phyloP scores from a whole-genome alignment of 2,888 invertebrate species.

The Eupithecia vulgata region DNA sequence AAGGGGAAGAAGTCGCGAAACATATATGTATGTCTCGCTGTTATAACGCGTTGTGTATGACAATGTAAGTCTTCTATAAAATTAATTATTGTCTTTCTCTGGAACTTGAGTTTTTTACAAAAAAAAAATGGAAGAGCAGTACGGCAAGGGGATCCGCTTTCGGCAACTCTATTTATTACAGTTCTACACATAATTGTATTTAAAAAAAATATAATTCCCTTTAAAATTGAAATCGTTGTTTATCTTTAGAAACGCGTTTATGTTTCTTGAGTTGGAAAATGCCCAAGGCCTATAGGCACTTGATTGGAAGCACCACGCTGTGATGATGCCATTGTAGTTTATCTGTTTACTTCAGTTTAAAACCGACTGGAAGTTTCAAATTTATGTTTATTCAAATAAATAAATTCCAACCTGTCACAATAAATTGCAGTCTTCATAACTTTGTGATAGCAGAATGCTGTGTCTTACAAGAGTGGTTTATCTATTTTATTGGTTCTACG shows the following conservation, averaged over 20 bases:
- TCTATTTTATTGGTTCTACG: not conserved
- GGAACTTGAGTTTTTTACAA: not conserved
- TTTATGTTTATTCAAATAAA: not conserved
- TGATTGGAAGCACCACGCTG: conserved; percentile 10
- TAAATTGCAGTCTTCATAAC: conserved; percentile 6
- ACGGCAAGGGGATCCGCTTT: too few relatives aligned
- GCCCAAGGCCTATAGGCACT: not conserved
- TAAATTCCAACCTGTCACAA: not conserved
- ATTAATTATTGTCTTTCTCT: not conserved
- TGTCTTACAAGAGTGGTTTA: conserved; percentile 1
- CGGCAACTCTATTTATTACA: too few relatives aligned
- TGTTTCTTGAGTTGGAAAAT: not conserved
- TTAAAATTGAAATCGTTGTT: not conserved
- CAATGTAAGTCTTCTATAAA: not conserved
- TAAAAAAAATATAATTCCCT: too few relatives aligned
- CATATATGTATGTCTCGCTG: too few relatives aligned
- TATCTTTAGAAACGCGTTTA: not conserved
- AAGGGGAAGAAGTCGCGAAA: not conserved
- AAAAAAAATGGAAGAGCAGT: too few relatives aligned
- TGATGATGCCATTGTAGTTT: not conserved
- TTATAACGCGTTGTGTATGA: too few relatives aligned
- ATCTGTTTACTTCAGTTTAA: conserved; percentile 8
- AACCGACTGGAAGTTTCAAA: conserved; percentile 1
- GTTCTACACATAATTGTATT: too few relatives aligned
- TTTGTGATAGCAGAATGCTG: conserved; percentile 21